Conservation (phyloP, 2,888 invertebrate species). For the Coleophora deauratella region DNA sequence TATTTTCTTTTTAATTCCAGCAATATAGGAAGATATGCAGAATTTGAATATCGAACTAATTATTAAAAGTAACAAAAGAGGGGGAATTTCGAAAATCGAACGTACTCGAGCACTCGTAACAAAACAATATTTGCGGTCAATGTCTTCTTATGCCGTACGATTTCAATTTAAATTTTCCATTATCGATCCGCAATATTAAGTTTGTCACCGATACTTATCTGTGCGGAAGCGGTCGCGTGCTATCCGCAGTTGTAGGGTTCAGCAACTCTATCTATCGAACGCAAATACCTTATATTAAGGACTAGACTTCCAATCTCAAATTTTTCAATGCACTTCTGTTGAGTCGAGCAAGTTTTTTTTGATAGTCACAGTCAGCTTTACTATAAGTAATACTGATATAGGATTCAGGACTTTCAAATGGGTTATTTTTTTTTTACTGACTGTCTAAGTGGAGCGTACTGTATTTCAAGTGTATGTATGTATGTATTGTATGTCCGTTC, state of each 20-base stretch:
- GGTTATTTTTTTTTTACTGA: too few species aligned
- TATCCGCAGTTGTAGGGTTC: conserved; percentile 31
- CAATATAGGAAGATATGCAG: too few species aligned
- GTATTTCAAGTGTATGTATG: too few species aligned
- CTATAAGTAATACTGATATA: too few species aligned
- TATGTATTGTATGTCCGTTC: too few species aligned
- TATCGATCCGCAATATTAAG: conserved; percentile 34
- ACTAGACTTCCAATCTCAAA: too few species aligned
- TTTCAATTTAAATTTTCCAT: conserved; percentile 19
- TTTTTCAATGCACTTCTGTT: too few species aligned
- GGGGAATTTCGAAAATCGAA: conserved; percentile 40
- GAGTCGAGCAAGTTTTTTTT: too few species aligned
- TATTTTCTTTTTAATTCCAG: too few species aligned
- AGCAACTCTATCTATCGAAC: conserved; percentile 64
- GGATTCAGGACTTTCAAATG: too few species aligned
- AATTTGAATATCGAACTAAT: conserved; percentile 3
- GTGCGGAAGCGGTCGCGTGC: conserved; percentile 50
- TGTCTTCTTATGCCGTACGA: conserved; percentile 11
- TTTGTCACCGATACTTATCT: conserved; percentile 53
- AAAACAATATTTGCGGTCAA: conserved; percentile 15
- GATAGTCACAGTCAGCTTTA: too few species aligned
- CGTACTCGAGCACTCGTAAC: conserved; percentile 27
- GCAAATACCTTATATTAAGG: conserved; percentile 20
- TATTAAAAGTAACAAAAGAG: conserved; percentile 9
- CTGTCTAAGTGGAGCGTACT: too few species aligned